A percentile compares a stretch with the other conserved stretches of the same genome.
Evolutionary conservation across 2,797 vertebrate species (phyloP).

Genomic region (Liparis tanakae): DNA sequence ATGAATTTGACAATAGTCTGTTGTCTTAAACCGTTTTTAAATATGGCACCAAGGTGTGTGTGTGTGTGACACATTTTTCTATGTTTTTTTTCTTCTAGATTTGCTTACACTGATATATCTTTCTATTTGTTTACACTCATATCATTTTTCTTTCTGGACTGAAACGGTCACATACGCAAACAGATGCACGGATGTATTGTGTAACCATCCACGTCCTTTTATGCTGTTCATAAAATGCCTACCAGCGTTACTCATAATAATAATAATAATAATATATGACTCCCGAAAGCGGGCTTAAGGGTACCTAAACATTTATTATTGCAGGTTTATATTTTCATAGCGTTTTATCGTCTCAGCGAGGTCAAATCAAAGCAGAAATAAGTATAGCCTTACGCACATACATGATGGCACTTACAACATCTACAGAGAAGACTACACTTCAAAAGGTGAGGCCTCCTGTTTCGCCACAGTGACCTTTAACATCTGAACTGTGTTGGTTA

Average conservation of each 20-base stretch:
- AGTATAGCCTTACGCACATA: not conserved
- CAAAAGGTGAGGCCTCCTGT: not conserved
- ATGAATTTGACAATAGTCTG: conserved; percentile 3
- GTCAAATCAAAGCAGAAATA: not conserved
- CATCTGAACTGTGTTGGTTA: conserved; percentile 11
- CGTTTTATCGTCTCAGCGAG: not conserved
- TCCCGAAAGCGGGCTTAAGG: too few relatives aligned
- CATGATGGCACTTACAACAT: not conserved
- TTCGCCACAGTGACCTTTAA: conserved; percentile 6
- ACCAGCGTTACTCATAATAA: too few relatives aligned
- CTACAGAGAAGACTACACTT: not conserved
- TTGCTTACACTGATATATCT: not conserved
- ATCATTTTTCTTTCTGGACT: not conserved
- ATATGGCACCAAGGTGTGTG: conserved; percentile 17
- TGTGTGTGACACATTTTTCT: not conserved
- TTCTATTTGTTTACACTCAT: not conserved
- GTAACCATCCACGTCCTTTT: too few relatives aligned
- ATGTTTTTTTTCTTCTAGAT: not conserved
- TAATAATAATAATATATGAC: too few relatives aligned
- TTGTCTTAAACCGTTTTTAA: conserved; percentile 15
- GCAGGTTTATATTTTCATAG: not conserved
- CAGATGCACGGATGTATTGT: too few relatives aligned
- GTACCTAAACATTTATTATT: too few relatives aligned
- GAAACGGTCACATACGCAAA: not conserved
- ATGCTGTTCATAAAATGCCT: too few relatives aligned